phyloP scores from a whole-genome alignment of 2,888 invertebrate genomes.

The Cyaniris semiargus region DNA sequence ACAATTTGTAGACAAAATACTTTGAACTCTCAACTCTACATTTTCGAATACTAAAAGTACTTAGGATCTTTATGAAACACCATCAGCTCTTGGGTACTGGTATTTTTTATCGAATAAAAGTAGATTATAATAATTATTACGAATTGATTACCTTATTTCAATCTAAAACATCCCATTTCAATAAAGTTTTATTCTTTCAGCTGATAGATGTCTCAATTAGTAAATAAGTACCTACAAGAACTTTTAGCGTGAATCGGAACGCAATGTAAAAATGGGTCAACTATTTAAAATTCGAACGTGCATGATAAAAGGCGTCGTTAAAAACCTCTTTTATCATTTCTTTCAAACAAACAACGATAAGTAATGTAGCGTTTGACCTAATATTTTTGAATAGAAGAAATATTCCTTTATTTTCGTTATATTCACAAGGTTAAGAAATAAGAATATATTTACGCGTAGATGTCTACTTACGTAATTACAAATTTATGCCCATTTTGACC shows the following conservation, averaged over 20 bases:
- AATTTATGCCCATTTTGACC: background rate
- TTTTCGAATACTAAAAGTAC: background rate
- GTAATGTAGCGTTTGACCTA: slow-evolving; percentile 15
- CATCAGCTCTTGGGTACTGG: background rate
- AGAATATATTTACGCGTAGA: background rate
- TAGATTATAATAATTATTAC: background rate
- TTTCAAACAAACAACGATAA: slow-evolving; percentile 17
- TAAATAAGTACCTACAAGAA: background rate
- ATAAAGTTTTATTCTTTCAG: background rate
- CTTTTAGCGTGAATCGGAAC: slow-evolving; percentile 2
- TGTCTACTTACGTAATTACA: background rate
- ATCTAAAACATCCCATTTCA: background rate
- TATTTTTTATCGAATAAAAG: background rate
- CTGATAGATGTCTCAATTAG: background rate
- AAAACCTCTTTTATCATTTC: slow-evolving; percentile 13
- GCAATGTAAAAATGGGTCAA: slow-evolving; percentile 22
- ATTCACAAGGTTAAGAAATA: background rate
- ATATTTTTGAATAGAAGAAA: slow-evolving; percentile 8
- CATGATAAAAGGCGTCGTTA: slow-evolving; percentile 17
- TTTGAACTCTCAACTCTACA: background rate
- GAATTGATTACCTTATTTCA: background rate
- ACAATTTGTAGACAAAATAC: slow-evolving; percentile 3
- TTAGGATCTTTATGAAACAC: background rate
- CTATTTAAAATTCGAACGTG: slow-evolving; percentile 23
- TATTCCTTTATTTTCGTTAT: background rate